Evolutionary conservation across 2,113 vertebrate species (phyloP).

Genomic region (Muscicapa adusta): DNA sequence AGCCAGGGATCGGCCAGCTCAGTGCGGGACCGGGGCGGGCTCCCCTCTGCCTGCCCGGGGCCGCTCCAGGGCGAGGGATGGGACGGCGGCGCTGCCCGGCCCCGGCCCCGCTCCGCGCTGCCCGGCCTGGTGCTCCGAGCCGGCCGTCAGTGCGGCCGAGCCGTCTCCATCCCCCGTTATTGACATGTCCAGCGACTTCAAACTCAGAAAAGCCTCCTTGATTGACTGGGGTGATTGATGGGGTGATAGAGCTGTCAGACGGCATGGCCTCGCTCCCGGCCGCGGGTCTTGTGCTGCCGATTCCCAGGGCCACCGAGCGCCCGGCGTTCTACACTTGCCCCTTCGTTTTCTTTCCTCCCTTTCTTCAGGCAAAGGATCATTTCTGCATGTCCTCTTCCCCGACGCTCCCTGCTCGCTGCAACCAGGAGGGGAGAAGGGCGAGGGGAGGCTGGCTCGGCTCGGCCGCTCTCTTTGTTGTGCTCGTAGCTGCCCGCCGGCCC

Average conservation of each 20-base stretch:
- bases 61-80: neutral
- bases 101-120: neutral
- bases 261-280: neutral
- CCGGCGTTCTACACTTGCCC: neutral
- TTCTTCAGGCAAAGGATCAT: neutral
- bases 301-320: neutral
- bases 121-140: neutral
- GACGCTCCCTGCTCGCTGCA: neutral
- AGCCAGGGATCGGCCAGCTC: neutral
- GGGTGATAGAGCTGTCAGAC: constrained; percentile 84
- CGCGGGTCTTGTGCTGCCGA: constrained; percentile 50
- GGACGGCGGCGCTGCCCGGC: neutral
- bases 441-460: neutral
- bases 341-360: neutral
- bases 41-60: neutral
- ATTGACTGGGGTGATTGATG: constrained; percentile 80
- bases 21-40: neutral
- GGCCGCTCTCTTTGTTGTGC: constrained; percentile 18
- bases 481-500: neutral
- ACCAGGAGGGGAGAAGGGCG: neutral
- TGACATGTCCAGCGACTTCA: constrained; percentile 70
- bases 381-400: neutral
- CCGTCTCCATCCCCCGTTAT: constrained; percentile 67
- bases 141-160: constrained; percentile 36
- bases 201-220: constrained; percentile 81